Evolutionary conservation across 2,888 invertebrate genomes (phyloP).

Genomic region (Aleiodes testaceus): DNA sequence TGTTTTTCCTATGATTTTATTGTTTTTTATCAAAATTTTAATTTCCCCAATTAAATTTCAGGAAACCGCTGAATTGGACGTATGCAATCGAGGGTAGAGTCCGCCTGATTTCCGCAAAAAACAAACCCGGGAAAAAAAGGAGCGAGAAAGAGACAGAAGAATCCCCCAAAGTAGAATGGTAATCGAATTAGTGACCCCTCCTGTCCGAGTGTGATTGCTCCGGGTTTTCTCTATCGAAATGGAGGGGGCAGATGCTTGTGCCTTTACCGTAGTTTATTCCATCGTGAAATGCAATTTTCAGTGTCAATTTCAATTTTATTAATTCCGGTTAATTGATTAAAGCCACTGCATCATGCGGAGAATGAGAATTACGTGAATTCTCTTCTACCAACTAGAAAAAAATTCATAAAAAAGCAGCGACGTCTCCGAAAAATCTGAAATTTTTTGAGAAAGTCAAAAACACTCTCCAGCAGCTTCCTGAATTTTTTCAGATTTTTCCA

Average conservation of each 20-base stretch:
- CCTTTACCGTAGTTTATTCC: constrained; percentile 16
- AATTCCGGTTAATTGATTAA: constrained; percentile 65
- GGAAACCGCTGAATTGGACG: constrained; percentile 44
- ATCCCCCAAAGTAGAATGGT: constrained; percentile 46
- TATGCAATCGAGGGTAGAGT: constrained; percentile 42
- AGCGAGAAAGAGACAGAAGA: constrained; percentile 1
- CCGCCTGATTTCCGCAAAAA: constrained; percentile 28
- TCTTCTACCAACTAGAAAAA: not conserved
- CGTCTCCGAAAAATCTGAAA: too few relatives aligned
- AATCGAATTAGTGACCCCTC: constrained; percentile 71
- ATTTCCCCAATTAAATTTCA: constrained; percentile 33
- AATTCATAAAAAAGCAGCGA: too few relatives aligned
- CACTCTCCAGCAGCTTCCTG: too few relatives aligned
- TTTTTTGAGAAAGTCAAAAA: too few relatives aligned
- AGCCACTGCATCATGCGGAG: constrained; percentile 54
- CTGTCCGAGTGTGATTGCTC: constrained; percentile 70
- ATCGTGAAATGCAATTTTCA: constrained; percentile 11
- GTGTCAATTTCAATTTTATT: constrained; percentile 24
- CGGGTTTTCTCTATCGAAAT: constrained; percentile 52
- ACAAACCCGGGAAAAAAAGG: not conserved
- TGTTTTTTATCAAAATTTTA: not conserved
- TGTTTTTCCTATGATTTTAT: too few relatives aligned
- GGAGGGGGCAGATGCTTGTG: not conserved
- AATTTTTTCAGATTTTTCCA: too few relatives aligned
- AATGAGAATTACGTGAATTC: constrained; percentile 1